A percentile compares a stretch with the other conserved stretches of the same genome.
Evolutionary conservation across 2,888 invertebrate genomes (phyloP).

Genomic region (Xestia sexstrigata): DNA sequence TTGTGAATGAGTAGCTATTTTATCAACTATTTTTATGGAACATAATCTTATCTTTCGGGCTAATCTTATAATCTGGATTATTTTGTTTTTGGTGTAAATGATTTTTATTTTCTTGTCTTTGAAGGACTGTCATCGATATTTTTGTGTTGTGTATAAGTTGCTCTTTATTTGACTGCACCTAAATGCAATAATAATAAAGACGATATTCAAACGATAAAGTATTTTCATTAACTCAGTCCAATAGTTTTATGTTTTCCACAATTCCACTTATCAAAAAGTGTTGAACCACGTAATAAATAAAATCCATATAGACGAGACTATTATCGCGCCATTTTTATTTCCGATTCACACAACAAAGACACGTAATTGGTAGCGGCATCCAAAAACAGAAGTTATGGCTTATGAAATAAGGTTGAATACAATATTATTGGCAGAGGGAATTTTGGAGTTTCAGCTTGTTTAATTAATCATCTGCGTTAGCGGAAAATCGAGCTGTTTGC

Average conservation of each 20-base stretch:
- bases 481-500: slow-evolving; percentile 86
- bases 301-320: slow-evolving; percentile 27
- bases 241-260: neutral
- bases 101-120: too few relatives aligned
- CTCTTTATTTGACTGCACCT: neutral
- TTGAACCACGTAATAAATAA: slow-evolving; percentile 38
- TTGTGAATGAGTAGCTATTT: too few relatives aligned
- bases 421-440: slow-evolving; percentile 24
- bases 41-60: too few relatives aligned
- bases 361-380: neutral
- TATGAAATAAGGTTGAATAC: slow-evolving; percentile 44
- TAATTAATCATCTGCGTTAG: slow-evolving; percentile 86
- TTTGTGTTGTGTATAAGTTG: slow-evolving; percentile 1
- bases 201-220: slow-evolving; percentile 16
- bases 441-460: slow-evolving; percentile 71
- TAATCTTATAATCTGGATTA: too few relatives aligned
- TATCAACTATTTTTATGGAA: too few relatives aligned
- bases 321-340: slow-evolving; percentile 40
- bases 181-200: slow-evolving; percentile 37
- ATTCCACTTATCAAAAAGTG: slow-evolving; percentile 46
- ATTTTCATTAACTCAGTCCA: slow-evolving; percentile 5
- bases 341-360: slow-evolving; percentile 33
- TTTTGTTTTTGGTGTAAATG: too few relatives aligned
- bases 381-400: slow-evolving; percentile 32
- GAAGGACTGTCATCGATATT: too few relatives aligned